phyloP scores from a whole-genome alignment of 2,797 vertebrate genomes.

The Coluber constrictor region DNA sequence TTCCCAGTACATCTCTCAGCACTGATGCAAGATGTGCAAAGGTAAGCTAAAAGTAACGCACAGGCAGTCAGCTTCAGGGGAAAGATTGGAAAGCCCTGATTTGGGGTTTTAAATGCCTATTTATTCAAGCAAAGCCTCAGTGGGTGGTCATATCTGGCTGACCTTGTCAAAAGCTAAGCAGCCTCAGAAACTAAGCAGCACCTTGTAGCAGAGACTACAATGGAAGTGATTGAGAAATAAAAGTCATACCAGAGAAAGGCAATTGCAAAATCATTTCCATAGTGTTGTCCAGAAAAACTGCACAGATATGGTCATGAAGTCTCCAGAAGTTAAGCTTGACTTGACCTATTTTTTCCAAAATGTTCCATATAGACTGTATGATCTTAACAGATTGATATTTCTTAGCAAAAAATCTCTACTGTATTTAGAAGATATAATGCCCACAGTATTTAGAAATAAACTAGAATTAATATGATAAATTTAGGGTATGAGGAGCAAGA shows the following conservation, averaged over 20 bases:
- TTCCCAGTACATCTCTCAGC: neutral
- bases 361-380: neutral
- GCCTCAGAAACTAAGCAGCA: neutral
- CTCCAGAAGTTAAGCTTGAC: neutral
- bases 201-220: neutral
- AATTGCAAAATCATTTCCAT: neutral
- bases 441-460: neutral
- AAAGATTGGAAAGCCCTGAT: neutral
- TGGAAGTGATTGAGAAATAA: neutral
- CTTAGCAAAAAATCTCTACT: neutral
- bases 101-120: constrained; percentile 1
- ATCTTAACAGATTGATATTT: neutral
- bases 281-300: neutral
- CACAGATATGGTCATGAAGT: neutral
- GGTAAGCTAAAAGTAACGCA: neutral
- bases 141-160: neutral
- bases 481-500: neutral
- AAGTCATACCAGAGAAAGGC: neutral
- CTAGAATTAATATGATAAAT: neutral
- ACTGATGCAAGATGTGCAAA: constrained; percentile 13
- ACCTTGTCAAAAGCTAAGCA: neutral
- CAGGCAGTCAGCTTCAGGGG: constrained; percentile 27
- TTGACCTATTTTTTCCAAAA: neutral
- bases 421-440: neutral
- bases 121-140: neutral